A percentile compares a stretch with the other conserved stretches of the same genome.
These are phyloP conservation scores for Magallana ariakensis DNA, from an alignment of 1,140 invertebrate genomes.

Conservation along the genomic window DNA sequence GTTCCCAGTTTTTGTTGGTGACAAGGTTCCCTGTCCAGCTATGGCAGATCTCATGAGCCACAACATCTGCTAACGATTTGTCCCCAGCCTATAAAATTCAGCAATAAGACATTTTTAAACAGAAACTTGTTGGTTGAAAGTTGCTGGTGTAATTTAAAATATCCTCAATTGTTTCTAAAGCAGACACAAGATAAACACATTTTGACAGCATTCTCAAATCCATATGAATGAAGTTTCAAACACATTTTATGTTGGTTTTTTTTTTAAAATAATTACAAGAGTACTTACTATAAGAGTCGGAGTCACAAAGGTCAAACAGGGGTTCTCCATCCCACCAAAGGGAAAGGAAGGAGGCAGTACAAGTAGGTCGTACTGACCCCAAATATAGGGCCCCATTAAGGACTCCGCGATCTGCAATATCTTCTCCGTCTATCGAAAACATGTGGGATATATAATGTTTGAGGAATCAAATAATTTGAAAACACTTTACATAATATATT, in stretches of 20 bases:
- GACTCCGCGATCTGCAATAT: conserved; percentile 91
- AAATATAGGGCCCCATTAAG: conserved; percentile 80
- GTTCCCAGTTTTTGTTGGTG: conserved; percentile 94
- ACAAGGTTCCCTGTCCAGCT: conserved; percentile 97
- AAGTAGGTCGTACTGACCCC: conserved; percentile 88
- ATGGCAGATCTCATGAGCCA: conserved; percentile 97
- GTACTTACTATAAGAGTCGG: conserved; percentile 88
- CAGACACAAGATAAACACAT: too few relatives aligned
- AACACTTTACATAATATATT: too few relatives aligned
- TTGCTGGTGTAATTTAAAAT: too few relatives aligned
- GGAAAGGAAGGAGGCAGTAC: conserved; percentile 96
- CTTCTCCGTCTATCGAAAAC: conserved; percentile 84
- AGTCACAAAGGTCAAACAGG: conserved; percentile 96
- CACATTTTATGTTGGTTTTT: too few relatives aligned
- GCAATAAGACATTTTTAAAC: too few relatives aligned
- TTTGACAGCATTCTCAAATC: too few relatives aligned
- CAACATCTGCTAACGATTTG: conserved; percentile 91
- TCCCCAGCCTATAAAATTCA: conserved; percentile 85
- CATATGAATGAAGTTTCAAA: too few relatives aligned
- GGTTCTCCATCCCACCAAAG: conserved; percentile 98
- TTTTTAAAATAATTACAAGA: background rate
- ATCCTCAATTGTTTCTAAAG: too few relatives aligned
- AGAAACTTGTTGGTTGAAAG: too few relatives aligned
- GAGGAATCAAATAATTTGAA: too few relatives aligned
- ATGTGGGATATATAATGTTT: too few relatives aligned